phyloP scores from a whole-genome alignment of 2,797 vertebrate species.

The Masticophis lateralis region DNA sequence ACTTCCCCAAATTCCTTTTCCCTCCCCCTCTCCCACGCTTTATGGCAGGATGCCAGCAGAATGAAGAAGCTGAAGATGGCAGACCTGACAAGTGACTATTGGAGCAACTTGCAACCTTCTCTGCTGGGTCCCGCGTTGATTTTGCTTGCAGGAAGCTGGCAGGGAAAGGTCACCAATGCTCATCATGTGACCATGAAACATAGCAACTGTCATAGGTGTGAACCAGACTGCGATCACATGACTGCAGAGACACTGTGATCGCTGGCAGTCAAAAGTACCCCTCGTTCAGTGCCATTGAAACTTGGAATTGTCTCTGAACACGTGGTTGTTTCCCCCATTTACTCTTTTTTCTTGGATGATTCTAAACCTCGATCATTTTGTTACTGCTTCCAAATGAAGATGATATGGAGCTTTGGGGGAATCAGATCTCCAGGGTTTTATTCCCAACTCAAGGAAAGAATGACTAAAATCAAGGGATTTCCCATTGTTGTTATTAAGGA shows the following conservation, averaged over 20 bases:
- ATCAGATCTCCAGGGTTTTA: background rate
- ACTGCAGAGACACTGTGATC: background rate
- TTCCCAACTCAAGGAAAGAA: background rate
- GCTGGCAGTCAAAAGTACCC: background rate
- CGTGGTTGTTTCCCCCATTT: background rate
- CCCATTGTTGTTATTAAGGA: background rate
- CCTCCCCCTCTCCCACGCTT: background rate
- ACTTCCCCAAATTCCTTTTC: background rate
- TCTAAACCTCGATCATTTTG: background rate
- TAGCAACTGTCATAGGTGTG: background rate
- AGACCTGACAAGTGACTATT: background rate
- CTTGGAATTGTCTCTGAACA: background rate
- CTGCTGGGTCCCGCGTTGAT: background rate
- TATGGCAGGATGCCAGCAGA: background rate
- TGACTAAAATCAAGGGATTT: background rate
- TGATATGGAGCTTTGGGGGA: background rate
- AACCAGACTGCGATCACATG: background rate
- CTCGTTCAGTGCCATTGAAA: background rate
- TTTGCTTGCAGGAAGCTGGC: background rate
- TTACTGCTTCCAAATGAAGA: background rate
- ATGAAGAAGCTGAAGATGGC: background rate
- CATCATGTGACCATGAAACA: background rate
- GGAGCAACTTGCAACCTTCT: background rate
- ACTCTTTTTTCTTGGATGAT: background rate
- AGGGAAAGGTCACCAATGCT: background rate